Percentiles rank a stretch among this genome's conserved stretches.
phyloP scores from a whole-genome alignment of 2,113 vertebrate species.

The Acinonyx jubatus region DNA sequence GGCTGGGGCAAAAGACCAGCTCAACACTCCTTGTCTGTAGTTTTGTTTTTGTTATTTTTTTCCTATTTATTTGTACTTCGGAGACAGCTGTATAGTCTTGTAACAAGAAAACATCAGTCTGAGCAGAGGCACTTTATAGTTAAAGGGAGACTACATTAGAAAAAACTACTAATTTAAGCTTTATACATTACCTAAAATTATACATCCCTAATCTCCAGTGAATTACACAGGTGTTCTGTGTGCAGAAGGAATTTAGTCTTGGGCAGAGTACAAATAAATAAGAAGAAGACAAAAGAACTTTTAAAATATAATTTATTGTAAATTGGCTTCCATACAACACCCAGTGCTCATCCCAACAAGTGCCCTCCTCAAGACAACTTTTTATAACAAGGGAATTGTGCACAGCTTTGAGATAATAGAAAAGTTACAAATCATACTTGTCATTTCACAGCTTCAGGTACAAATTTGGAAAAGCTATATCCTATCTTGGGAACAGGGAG shows the following conservation, averaged over 20 bases:
- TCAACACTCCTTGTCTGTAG: background rate
- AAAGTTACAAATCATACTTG: slow-evolving; percentile 43
- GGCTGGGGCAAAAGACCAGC: background rate
- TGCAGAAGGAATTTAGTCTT: slow-evolving; percentile 22
- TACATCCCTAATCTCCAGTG: background rate
- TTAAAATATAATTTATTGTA: background rate
- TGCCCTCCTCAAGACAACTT: background rate
- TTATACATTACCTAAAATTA: background rate
- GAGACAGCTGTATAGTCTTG: background rate
- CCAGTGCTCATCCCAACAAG: too few relatives aligned
- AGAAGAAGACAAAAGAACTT: background rate
- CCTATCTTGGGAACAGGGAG: background rate
- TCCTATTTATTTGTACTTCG: background rate
- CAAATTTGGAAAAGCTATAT: slow-evolving; percentile 36
- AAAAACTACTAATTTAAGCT: background rate
- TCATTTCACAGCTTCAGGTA: slow-evolving; percentile 49
- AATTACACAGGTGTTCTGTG: background rate
- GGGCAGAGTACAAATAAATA: background rate
- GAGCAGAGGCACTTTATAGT: background rate
- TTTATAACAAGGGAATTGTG: slow-evolving; percentile 24
- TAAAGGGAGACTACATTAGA: background rate
- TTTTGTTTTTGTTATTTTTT: background rate
- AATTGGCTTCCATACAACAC: too few relatives aligned
- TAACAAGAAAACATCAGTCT: background rate
- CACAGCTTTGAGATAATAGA: slow-evolving; percentile 50